Base-by-base conservation (phyloP, 2,797 vertebrate genomes). In the Serranus cabrilla region DNA sequence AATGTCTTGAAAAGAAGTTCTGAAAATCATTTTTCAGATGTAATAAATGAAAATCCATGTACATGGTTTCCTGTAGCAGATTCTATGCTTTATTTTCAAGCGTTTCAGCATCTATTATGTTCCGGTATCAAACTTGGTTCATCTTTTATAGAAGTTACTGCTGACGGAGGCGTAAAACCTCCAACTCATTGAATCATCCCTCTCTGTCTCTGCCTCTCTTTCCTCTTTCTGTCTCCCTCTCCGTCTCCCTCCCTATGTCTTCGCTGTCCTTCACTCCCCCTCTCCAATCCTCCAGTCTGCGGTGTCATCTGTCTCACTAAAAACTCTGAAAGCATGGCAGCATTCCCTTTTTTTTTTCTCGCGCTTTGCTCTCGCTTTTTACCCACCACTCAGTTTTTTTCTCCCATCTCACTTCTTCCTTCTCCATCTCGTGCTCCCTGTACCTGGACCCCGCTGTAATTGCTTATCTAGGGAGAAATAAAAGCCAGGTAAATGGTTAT, bases 391-490 rank as follows among this genome's bases (percentile, higher is more conserved):
- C 71, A 27, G 16, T 49, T 76, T 76, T 31, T 71, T 67, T 57
- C 40, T 55, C 49, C 20, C 46, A 49, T 60, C 60, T 57, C 62
- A 10, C 54, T 49, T 66, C 59, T 47, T 62, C 57, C 43, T 40
- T 39, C 45, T 39, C 49, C 37, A 23, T 65, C 60, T 81, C 52
- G 2, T 59, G 49, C 67, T 57, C 71, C 60, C 70, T 74, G 55
- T 86, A 80, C 80, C 60, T 65, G 51, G 60, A 70, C 57, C 71
- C 51, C 0, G 11, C 75, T 78, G 62, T 92, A 91, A 91, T 93
- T 91, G 87, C 84, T 90, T 78, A 90, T 88, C 90, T 76, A 31
- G 91, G 86, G 90, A 91, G 70, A 84, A 88, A 92, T 91, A 89
- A 89, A 92, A 80, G 50, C 18, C 63, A 70, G 72, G 81, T 88